Conservation (phyloP, 2,797 vertebrate species). For the Gallinago nigripennis region DNA sequence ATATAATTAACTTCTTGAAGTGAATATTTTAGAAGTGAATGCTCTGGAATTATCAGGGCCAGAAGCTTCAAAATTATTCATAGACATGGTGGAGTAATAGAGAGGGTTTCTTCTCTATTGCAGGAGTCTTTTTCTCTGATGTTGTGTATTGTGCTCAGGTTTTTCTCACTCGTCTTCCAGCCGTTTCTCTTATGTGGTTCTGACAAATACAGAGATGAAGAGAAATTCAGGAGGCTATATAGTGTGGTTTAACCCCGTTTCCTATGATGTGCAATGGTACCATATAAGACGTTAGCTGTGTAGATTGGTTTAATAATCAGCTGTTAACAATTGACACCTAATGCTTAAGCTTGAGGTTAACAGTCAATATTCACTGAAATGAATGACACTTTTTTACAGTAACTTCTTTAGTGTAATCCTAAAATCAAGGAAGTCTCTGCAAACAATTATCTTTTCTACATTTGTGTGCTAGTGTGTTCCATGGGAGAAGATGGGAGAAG, state of each 20-base stretch:
- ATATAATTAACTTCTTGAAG: background rate
- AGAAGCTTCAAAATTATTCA: background rate
- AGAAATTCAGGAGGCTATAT: background rate
- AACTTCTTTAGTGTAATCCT: background rate
- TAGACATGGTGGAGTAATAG: accelerated
- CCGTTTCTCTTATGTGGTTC: background rate
- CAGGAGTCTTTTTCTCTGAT: background rate
- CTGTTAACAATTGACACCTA: background rate
- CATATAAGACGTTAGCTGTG: background rate
- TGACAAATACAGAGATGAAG: background rate
- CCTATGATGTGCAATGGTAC: background rate
- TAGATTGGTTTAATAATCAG: background rate
- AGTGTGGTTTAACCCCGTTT: background rate
- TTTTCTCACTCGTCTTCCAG: background rate
- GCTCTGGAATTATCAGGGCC: background rate
- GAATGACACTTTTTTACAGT: background rate
- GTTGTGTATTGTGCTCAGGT: background rate
- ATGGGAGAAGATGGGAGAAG: background rate
- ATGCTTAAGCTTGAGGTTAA: background rate
- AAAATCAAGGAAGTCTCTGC: background rate
- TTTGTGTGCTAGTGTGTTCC: background rate
- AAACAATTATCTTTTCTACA: background rate
- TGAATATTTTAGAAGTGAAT: background rate
- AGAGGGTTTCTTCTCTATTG: background rate
- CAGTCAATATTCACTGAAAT: background rate